Evolutionary conservation across 2,888 invertebrate species (phyloP).

Genomic region (Phyllotreta cruciferae): DNA sequence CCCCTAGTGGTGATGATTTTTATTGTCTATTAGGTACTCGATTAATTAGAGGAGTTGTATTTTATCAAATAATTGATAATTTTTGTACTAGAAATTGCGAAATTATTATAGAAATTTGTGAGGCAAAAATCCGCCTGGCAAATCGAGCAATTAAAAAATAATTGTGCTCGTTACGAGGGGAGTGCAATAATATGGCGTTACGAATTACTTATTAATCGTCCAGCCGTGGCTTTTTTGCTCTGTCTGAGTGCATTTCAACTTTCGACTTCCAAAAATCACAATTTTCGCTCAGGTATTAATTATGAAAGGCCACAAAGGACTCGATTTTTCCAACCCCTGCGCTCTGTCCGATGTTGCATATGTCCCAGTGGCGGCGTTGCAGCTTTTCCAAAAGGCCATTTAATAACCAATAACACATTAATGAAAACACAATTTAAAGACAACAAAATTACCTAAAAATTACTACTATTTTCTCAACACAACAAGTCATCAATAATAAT

Average conservation of each 20-base stretch:
- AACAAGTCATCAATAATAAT: neutral
- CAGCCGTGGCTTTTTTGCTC: neutral
- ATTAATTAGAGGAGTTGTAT: too few species aligned
- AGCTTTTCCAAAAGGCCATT: too few species aligned
- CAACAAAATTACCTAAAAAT: neutral
- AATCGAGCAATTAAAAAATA: too few species aligned
- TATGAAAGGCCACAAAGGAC: neutral
- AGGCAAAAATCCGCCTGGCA: too few species aligned
- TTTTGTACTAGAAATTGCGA: too few species aligned
- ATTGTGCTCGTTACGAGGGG: neutral
- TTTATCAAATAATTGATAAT: too few species aligned
- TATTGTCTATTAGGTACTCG: too few species aligned
- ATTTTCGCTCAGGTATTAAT: slow-evolving; percentile 8
- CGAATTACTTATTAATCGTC: neutral
- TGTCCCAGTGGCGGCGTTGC: neutral
- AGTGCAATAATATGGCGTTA: neutral
- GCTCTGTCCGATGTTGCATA: slow-evolving; percentile 5
- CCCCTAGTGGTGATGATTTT: too few species aligned
- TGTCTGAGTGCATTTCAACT: neutral
- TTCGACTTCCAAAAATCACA: neutral
- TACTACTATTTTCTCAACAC: neutral
- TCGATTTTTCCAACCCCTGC: slow-evolving; percentile 11
- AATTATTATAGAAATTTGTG: too few species aligned
- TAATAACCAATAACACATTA: too few species aligned
- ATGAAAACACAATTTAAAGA: too few species aligned